phyloP scores from a whole-genome alignment of 35 echinoderm and acorn worm genomes.

The Lytechinus pictus region DNA sequence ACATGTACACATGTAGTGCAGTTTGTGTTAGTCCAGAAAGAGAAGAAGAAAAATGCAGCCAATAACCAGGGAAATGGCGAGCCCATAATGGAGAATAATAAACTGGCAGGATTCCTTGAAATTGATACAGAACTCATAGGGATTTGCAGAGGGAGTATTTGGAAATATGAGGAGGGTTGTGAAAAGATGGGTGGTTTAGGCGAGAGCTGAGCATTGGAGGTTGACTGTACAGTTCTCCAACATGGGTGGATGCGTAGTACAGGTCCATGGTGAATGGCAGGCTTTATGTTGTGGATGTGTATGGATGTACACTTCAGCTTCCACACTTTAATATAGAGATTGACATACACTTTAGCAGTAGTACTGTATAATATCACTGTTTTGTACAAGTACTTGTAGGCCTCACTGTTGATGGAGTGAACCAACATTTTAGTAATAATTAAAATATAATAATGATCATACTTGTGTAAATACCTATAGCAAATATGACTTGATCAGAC shows the following conservation, averaged over 20 bases:
- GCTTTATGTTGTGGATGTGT: not conserved
- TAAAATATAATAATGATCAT: too few relatives aligned
- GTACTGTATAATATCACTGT: too few relatives aligned
- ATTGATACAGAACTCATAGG: conserved; percentile 38
- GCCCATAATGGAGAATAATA: conserved; percentile 45
- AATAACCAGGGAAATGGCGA: not conserved
- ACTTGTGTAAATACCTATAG: too few relatives aligned
- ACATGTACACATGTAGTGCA: not conserved
- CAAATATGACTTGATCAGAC: too few relatives aligned
- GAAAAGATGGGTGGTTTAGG: conserved; percentile 14
- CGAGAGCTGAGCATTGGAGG: not conserved
- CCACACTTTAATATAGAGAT: too few relatives aligned
- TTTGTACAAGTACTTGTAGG: too few relatives aligned
- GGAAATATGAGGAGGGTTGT: conserved; percentile 29
- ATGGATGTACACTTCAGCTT: too few relatives aligned
- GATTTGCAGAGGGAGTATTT: conserved; percentile 31
- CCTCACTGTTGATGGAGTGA: too few relatives aligned
- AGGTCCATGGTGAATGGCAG: not conserved
- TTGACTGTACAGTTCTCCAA: not conserved
- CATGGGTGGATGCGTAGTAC: not conserved
- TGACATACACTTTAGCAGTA: too few relatives aligned
- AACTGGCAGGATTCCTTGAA: conserved; percentile 39
- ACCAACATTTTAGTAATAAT: too few relatives aligned
- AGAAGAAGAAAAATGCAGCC: not conserved
- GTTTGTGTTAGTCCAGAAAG: not conserved